Base-by-base conservation (phyloP, 2,113 vertebrate genomes). In the Strix uralensis region DNA sequence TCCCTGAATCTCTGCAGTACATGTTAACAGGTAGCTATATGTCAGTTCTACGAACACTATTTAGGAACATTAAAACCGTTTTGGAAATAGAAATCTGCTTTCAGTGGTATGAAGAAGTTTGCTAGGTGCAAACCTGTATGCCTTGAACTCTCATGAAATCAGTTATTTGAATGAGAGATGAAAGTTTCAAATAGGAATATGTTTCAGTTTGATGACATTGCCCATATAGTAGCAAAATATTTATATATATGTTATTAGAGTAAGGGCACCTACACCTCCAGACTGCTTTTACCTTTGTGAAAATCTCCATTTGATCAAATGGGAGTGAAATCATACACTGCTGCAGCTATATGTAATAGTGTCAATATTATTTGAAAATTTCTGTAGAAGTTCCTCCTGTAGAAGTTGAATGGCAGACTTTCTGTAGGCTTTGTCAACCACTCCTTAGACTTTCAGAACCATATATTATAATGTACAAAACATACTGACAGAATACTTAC, bases 31-130 rank as follows among this genome's bases (percentile, higher is more conserved):
- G 27, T 59, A 49, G 67, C 69, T 86, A 6, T 5, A 26, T 67
- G 67, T n/a, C 59, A 78, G 26, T 5, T 40, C 42, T 67, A 17
- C 0, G 1, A 62, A 44, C 0, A 12, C 15, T 27, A 4, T 3
- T 25, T 5, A 52, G 54, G 66, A 58, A 7, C 36, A 9, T 12
- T 32, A 40, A 80, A 82, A 40, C 3, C 7, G 7, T 6, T 62
- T 15, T 72, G 51, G 86, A 57, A 59, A 15, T 2, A 14, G 27
- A 46, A 65, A 87, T 38, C 22, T 63, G n/a, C 34, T 71, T 81
- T 36, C 36, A 18, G 59, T 40, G 57, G 8, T 54, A 10, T 59
- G 9, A 57, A 7, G 26, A 19, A 4, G 19, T 57, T 9, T 77
- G 15, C 34, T 44, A 32, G 29, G 38, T 51, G n/a, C 7, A 49